Base-by-base conservation (phyloP, 2,797 vertebrate species). In the Centropyge bicolor region DNA sequence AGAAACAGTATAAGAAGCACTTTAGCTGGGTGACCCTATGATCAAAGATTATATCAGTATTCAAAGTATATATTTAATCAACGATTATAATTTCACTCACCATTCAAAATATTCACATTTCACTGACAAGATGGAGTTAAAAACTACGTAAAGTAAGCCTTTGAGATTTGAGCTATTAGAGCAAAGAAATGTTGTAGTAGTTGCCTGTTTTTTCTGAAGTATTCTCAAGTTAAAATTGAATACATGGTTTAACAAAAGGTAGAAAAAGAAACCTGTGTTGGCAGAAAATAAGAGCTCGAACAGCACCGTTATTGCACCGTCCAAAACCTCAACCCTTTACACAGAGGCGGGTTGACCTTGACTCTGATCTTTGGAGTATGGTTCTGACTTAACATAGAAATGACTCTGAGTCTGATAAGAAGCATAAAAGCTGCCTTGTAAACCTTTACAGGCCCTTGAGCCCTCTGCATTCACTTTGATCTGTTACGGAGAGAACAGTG, bases 391-490 rank as follows among this genome's bases (percentile, higher is more conserved):
- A 45, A 83, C 70, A 82, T 43, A 83, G 66, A 78, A 69, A 78
- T 31, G 2, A 49, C 38, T 73, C 6, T 20, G 43, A 41, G 54
- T 35, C 72, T 40, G 90, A 92, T 92, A 90, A 89, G 80, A 75
- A 5, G 16, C 52, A 35, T 22, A 43, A 84, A 85, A 62, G 22
- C 71, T n/a, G 48, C 55, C 70, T 79, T 20, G 68, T 89, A 88
- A 87, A 89, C 38, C n/a, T 77, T 66, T 38, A 80, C 31, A 46
- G 5, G 63, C 57, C 59, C 55, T 84, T 72, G 38, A 38, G 57
- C 24, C 38, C 22, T 43, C 14, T n/a, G 0, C 20, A 22, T 54
- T 57, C 6, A 1, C 12, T 20, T 36, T 80, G 19, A 54, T 70
- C 56, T 55, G 1, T 7, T 14, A 54, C 13, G 20, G 22, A 17